A percentile compares a stretch with the other conserved stretches of the same genome.
These are phyloP conservation scores for Notarius quadriscutis DNA, from an alignment of 2,113 vertebrate genomes.

Conservation along the genomic window DNA sequence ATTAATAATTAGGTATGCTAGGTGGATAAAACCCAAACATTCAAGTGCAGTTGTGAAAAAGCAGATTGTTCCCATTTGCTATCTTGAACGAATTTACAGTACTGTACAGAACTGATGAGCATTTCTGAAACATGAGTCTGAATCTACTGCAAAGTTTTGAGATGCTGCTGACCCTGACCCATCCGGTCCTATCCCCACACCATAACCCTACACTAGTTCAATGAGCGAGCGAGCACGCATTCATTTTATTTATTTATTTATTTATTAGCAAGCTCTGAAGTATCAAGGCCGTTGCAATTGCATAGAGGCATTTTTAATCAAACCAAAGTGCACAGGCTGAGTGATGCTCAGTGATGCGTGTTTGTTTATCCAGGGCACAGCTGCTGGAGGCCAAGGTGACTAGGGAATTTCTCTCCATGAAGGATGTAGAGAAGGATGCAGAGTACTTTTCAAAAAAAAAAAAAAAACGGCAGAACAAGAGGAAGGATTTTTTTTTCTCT, in stretches of 20 bases:
- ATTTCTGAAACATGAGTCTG: constrained; percentile 44
- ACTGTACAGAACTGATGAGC: constrained; percentile 21
- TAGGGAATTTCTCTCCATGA: constrained; percentile 58
- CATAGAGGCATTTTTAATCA: constrained; percentile 66
- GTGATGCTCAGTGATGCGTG: constrained; percentile 63
- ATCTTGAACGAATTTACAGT: constrained; percentile 7
- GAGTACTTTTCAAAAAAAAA: background rate
- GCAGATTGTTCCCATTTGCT: constrained; percentile 40
- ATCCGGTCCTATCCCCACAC: constrained; percentile 16
- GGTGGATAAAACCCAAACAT: background rate
- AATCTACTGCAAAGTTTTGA: constrained; percentile 45
- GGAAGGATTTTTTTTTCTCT: constrained; percentile 40
- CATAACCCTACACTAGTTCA: constrained; percentile 49
- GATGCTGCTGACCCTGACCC: constrained; percentile 7
- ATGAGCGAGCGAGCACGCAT: constrained; percentile 23
- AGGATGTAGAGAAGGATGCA: constrained; percentile 44
- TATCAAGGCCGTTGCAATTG: constrained; percentile 62
- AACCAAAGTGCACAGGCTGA: constrained; percentile 59
- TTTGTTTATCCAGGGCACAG: constrained; percentile 70
- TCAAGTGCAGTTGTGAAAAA: constrained; percentile 3
- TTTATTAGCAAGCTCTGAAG: constrained; percentile 58
- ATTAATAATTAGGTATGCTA: constrained; percentile 23
- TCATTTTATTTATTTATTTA: constrained; percentile 69
- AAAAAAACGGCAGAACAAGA: background rate
- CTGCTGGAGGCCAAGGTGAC: constrained; percentile 66